Percentiles rank a stretch among this genome's conserved stretches.
Conservation (phyloP, 2,888 invertebrate species). For the Gymnocheta viridis region DNA sequence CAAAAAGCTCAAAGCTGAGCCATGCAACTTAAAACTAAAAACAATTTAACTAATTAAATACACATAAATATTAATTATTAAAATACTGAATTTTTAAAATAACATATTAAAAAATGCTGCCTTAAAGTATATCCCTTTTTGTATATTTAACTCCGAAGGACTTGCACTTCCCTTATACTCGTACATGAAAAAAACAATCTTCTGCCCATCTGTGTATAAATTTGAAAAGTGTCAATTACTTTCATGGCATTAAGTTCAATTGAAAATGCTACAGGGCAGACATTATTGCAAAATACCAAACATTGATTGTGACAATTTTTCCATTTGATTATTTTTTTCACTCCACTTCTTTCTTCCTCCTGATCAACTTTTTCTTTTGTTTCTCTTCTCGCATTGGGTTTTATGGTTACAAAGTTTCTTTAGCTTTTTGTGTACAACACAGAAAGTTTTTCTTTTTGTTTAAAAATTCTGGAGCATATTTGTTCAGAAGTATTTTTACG, state of each 20-base stretch:
- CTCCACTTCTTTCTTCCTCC: neutral
- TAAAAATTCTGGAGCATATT: conserved; percentile 5
- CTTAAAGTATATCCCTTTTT: too few relatives aligned
- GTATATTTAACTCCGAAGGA: too few relatives aligned
- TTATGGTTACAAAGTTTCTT: conserved; percentile 35
- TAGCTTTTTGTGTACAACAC: neutral
- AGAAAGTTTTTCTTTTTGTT: conserved; percentile 2
- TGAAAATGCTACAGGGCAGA: conserved; percentile 58
- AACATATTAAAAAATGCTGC: too few relatives aligned
- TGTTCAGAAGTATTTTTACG: neutral
- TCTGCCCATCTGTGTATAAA: conserved; percentile 28
- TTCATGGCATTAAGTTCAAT: conserved; percentile 67
- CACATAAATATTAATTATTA: too few relatives aligned
- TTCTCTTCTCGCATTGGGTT: neutral
- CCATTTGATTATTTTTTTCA: neutral
- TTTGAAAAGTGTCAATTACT: conserved; percentile 63
- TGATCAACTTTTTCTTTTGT: neutral
- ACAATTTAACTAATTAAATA: too few relatives aligned
- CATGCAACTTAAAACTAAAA: too few relatives aligned
- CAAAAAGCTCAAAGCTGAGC: too few relatives aligned
- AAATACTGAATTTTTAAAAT: too few relatives aligned
- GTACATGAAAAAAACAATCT: neutral
- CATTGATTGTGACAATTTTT: conserved; percentile 56
- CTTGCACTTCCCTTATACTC: neutral
- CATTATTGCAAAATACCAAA: conserved; percentile 53